These are phyloP conservation scores for Hemicrepidius hirtus DNA, from an alignment of 2,888 invertebrate genomes.

Conservation along the genomic window DNA sequence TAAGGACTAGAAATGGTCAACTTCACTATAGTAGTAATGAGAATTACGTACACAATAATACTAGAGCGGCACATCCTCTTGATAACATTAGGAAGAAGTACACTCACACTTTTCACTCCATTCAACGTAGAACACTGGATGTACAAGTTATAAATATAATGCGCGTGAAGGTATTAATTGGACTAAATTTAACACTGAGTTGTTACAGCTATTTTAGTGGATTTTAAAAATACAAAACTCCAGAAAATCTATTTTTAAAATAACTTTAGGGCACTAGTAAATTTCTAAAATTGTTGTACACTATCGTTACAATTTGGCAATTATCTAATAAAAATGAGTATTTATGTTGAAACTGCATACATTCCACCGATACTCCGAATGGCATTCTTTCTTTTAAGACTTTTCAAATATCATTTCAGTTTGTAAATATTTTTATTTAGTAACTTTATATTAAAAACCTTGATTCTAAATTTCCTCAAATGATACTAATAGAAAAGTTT, in stretches of 20 bases:
- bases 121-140: constrained; percentile 57
- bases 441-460: background rate
- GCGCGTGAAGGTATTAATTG: constrained; percentile 58
- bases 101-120: constrained; percentile 59
- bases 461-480: background rate
- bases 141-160: constrained; percentile 58
- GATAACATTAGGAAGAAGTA: constrained; percentile 62
- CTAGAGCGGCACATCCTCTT: constrained; percentile 60
- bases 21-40: constrained; percentile 41
- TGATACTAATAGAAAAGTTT: too few relatives aligned
- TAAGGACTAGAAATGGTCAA: constrained; percentile 37
- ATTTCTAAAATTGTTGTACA: background rate
- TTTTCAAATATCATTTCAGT: background rate
- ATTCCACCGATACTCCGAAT: background rate
- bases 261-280: background rate
- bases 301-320: background rate
- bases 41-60: constrained; percentile 60
- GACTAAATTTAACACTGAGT: constrained; percentile 47
- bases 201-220: constrained; percentile 31
- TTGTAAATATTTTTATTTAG: background rate
- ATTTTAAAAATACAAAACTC: constrained; percentile 19
- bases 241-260: background rate
- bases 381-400: constrained; percentile 8
- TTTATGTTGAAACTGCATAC: background rate
- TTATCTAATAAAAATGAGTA: background rate